Evolutionary conservation across 1,140 invertebrate genomes (phyloP).

Genomic region (Phymastichus coffea): DNA sequence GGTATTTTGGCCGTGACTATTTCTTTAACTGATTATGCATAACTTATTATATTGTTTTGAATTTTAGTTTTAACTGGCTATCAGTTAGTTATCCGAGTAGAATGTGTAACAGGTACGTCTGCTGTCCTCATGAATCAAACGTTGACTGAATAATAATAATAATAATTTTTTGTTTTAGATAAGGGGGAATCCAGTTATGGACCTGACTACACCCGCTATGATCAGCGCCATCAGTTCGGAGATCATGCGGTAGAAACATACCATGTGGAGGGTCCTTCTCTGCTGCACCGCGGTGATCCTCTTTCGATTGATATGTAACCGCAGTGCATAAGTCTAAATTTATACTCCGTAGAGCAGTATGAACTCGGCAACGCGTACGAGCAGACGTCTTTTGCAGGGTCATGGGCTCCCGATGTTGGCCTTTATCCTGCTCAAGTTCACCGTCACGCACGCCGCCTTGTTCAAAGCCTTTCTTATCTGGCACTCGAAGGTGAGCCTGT

Average conservation of each 20-base stretch:
- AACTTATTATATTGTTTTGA: too few species aligned
- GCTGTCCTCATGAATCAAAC: too few species aligned
- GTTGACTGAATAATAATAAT: too few species aligned
- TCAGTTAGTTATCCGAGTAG: too few species aligned
- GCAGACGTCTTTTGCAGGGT: constrained; percentile 17
- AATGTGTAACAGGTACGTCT: too few species aligned
- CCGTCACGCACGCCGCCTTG: constrained; percentile 23
- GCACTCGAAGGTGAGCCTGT: constrained; percentile 20
- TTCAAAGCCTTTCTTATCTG: constrained; percentile 22
- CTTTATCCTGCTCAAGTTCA: constrained; percentile 24
- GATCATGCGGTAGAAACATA: constrained; percentile 30
- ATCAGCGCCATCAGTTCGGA: constrained; percentile 22
- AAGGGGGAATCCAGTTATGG: too few species aligned
- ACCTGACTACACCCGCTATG: background rate
- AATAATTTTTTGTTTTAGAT: too few species aligned
- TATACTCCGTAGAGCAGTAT: constrained; percentile 30
- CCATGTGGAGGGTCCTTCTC: background rate
- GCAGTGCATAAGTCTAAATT: constrained; percentile 4
- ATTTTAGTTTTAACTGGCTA: too few species aligned
- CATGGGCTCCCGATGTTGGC: constrained; percentile 30
- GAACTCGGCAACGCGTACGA: constrained; percentile 23
- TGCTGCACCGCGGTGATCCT: constrained; percentile 3
- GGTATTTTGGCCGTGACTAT: too few species aligned
- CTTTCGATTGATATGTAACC: background rate
- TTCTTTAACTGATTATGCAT: too few species aligned